A percentile compares a stretch with the other conserved stretches of the same genome.
These are phyloP conservation scores for Gymnoscopelus microlampas DNA, from an alignment of 2,797 vertebrate genomes.

Conservation along the genomic window DNA sequence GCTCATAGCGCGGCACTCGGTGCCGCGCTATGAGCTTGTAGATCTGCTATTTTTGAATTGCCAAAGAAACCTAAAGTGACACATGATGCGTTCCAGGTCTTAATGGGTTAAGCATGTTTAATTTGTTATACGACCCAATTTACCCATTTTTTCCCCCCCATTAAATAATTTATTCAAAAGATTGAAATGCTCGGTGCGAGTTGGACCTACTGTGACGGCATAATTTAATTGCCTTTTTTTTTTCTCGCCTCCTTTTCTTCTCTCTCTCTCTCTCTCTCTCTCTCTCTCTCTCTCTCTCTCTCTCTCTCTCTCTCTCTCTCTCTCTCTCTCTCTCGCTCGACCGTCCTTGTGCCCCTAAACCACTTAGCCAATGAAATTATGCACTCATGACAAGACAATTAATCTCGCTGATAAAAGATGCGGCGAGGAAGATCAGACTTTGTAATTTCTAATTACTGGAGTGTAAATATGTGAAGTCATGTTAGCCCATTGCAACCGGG, in stretches of 20 bases:
- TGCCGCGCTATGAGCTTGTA: too few relatives aligned
- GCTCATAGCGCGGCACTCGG: too few relatives aligned
- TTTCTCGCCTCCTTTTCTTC: neutral
- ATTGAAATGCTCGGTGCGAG: conserved; percentile 38
- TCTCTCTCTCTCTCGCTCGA: too few relatives aligned
- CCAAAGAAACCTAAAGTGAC: neutral
- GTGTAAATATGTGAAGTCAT: conserved; percentile 68
- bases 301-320: too few relatives aligned
- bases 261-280: conserved; percentile 12
- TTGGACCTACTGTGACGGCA: conserved; percentile 30
- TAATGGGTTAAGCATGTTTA: neutral
- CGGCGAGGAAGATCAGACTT: conserved; percentile 47
- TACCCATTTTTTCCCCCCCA: neutral
- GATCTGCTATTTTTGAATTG: neutral
- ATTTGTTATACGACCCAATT: conserved; percentile 34
- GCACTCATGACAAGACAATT: conserved; percentile 66
- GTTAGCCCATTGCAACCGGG: conserved; percentile 10
- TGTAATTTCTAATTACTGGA: conserved; percentile 68
- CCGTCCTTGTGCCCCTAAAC: neutral
- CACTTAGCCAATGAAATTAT: conserved; percentile 54
- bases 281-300: too few relatives aligned
- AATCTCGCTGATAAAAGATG: conserved; percentile 60
- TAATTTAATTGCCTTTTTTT: conserved; percentile 46
- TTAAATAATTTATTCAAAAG: conserved; percentile 45
- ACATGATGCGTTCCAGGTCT: neutral